Evolutionary conservation across 2,113 vertebrate genomes (phyloP).

Genomic region (Neolamprologus sp.): DNA sequence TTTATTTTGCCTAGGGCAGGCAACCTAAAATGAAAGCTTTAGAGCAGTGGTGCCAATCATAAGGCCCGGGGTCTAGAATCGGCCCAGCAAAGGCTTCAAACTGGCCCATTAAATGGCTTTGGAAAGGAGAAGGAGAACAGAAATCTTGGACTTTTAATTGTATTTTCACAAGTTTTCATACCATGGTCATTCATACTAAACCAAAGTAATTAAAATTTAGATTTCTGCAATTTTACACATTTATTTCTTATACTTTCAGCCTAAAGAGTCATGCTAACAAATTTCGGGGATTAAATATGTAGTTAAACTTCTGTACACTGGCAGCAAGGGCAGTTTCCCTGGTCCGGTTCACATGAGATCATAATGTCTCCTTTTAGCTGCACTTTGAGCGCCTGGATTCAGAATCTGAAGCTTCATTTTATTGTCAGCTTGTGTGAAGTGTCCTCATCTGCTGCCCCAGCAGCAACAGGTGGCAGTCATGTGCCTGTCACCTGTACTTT

Average conservation of each 20-base stretch:
- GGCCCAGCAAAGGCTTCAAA: background rate
- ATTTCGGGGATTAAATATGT: background rate
- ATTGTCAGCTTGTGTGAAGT: background rate
- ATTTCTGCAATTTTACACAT: background rate
- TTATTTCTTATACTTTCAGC: background rate
- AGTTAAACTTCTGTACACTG: background rate
- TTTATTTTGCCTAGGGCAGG: background rate
- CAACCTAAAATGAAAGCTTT: background rate
- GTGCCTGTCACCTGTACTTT: accelerated
- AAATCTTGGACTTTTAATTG: background rate
- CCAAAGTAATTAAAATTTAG: background rate
- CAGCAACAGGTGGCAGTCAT: slow-evolving; percentile 28
- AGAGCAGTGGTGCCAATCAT: background rate
- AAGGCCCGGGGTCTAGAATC: background rate
- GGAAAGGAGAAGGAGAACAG: background rate
- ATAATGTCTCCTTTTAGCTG: background rate
- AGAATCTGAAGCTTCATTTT: background rate
- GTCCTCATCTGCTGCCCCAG: background rate
- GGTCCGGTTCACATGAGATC: background rate
- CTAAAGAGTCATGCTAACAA: background rate
- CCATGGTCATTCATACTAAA: background rate
- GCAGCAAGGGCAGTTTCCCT: background rate
- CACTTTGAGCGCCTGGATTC: background rate
- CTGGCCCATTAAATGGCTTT: background rate
- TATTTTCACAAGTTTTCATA: accelerated